These are phyloP conservation scores for Carduelis carduelis DNA, from an alignment of 2,797 vertebrate species.

Conservation along the genomic window DNA sequence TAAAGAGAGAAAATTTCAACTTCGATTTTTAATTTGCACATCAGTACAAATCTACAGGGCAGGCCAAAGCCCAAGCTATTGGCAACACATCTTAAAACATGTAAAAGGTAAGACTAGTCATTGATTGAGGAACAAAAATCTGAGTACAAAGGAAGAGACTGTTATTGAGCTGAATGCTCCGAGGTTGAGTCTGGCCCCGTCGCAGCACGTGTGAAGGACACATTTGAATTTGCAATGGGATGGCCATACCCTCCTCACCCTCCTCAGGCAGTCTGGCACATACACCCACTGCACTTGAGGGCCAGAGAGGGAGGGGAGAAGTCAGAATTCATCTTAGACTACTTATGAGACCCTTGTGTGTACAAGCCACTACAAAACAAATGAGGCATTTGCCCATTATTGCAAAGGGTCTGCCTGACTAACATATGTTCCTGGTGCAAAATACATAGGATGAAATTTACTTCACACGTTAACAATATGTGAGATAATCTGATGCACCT, in stretches of 20 bases:
- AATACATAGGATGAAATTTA: background rate
- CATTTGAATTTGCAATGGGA: background rate
- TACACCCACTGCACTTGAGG: background rate
- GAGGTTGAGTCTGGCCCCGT: background rate
- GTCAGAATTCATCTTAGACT: background rate
- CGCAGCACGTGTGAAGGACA: rapidly evolving
- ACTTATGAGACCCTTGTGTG: background rate
- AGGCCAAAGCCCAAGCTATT: background rate
- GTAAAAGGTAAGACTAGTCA: background rate
- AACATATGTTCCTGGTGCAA: background rate
- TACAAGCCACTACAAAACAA: background rate
- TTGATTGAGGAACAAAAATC: background rate
- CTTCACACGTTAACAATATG: background rate
- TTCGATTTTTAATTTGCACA: background rate
- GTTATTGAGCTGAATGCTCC: rapidly evolving
- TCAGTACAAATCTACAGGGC: background rate
- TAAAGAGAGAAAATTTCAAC: background rate
- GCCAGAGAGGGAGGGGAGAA: background rate
- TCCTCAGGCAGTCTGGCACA: background rate
- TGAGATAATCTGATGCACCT: background rate
- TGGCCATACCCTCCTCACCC: background rate
- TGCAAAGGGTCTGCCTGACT: background rate
- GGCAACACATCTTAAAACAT: background rate
- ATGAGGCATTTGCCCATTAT: rapidly evolving
- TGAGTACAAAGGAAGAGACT: background rate